Evolutionary conservation across 2,113 vertebrate species (phyloP).

Genomic region (Ceratotherium simum): DNA sequence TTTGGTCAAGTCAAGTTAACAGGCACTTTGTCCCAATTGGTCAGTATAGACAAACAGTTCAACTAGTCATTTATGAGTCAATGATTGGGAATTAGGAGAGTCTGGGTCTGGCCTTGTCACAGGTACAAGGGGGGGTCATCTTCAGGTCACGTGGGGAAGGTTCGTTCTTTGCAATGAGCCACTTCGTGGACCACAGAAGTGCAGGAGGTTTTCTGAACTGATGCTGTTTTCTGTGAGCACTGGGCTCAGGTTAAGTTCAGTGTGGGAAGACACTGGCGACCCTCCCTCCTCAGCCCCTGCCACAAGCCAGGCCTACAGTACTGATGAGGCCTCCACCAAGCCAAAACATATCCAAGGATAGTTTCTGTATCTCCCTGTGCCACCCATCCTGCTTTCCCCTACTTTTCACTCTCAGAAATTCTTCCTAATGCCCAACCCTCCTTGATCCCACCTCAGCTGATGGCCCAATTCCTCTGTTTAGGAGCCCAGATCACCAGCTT

Average conservation of each 20-base stretch:
- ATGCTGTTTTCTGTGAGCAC: neutral
- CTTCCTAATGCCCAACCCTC: neutral
- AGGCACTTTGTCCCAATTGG: neutral
- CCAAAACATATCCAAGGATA: neutral
- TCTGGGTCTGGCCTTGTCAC: neutral
- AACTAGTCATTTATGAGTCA: neutral
- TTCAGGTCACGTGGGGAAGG: neutral
- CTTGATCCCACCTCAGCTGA: neutral
- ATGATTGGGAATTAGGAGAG: no score
- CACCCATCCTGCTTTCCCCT: neutral
- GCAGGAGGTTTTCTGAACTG: neutral
- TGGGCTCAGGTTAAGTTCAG: neutral
- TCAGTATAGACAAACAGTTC: neutral
- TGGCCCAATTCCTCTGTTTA: neutral
- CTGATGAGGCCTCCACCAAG: neutral
- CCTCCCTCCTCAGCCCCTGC: neutral
- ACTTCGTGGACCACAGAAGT: neutral
- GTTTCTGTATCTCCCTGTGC: neutral
- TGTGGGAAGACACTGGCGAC: neutral
- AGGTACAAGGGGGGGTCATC: neutral
- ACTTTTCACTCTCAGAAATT: neutral
- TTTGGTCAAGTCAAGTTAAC: neutral
- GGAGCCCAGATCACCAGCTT: neutral
- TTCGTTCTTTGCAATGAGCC: neutral
- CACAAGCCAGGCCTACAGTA: neutral